Percentiles rank a stretch among this genome's conserved stretches.
Conservation (phyloP, 2,797 vertebrate species). For the Leucoraja ocellata region DNA sequence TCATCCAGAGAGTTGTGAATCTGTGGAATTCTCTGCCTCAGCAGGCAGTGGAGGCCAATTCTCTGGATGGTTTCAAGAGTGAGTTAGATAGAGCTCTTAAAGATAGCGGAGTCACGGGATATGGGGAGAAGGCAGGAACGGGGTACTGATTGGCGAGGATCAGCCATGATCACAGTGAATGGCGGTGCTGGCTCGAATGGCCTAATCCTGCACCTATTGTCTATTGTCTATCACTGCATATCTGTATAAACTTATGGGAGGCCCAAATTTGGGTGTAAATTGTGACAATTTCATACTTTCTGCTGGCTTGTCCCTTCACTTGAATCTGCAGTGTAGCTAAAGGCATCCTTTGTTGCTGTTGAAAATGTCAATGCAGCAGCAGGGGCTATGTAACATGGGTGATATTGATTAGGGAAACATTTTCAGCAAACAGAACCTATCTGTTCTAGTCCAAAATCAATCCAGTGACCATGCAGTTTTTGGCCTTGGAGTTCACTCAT, state of each 20-base stretch:
- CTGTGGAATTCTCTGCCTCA: no score
- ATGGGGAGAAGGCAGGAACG: no score
- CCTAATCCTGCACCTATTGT: no score
- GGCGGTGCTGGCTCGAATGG: no score
- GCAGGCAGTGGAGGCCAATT: no score
- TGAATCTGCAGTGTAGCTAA: not conserved
- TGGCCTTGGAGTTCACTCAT: not conserved
- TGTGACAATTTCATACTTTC: not conserved
- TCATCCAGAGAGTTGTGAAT: not conserved
- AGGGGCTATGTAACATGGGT: no score
- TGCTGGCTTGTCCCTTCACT: not conserved
- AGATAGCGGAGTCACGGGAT: no score
- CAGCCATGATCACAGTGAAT: no score
- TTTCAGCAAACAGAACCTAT: constrained; percentile 6
- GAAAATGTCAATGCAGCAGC: not conserved
- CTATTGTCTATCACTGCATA: not conserved
- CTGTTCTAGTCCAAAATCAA: not conserved
- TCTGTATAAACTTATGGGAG: not conserved
- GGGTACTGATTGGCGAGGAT: no score
- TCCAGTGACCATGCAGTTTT: not conserved
- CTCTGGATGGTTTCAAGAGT: no score
- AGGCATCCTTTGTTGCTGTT: not conserved
- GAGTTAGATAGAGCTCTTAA: no score
- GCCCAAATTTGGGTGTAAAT: not conserved
- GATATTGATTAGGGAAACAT: not conserved